Percentiles rank a stretch among this genome's conserved stretches.
These are phyloP conservation scores for Spheniscus humboldti DNA, from an alignment of 2,797 vertebrate genomes.

Conservation along the genomic window DNA sequence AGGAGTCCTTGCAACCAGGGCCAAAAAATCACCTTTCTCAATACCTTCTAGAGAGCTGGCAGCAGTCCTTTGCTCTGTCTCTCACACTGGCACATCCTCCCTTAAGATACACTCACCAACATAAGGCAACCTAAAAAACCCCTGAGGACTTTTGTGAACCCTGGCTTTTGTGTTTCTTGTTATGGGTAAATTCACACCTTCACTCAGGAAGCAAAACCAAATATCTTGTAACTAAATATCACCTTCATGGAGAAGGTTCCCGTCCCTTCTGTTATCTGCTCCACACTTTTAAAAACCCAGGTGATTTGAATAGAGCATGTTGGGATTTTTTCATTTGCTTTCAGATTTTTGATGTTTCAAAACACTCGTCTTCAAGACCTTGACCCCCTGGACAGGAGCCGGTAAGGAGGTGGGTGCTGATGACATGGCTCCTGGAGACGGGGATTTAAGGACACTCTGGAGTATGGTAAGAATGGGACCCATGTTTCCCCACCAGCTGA, in stretches of 20 bases:
- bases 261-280: not conserved
- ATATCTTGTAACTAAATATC: not conserved
- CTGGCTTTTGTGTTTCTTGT: not conserved
- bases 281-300: not conserved
- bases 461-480: not conserved
- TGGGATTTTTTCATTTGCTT: not conserved
- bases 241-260: not conserved
- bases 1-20: not conserved
- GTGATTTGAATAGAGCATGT: fast-evolving
- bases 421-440: not conserved
- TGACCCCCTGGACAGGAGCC: not conserved
- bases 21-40: not conserved
- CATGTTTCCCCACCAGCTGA: fast-evolving
- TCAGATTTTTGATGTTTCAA: not conserved
- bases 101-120: not conserved
- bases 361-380: not conserved
- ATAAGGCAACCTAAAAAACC: fast-evolving
- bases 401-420: not conserved
- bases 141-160: not conserved
- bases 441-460: not conserved
- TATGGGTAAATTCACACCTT: not conserved
- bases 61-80: fast-evolving
- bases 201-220: not conserved
- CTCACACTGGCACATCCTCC: not conserved
- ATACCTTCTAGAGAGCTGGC: not conserved